These are phyloP conservation scores for Perccottus glenii DNA, from an alignment of 2,113 vertebrate species.

Conservation along the genomic window DNA sequence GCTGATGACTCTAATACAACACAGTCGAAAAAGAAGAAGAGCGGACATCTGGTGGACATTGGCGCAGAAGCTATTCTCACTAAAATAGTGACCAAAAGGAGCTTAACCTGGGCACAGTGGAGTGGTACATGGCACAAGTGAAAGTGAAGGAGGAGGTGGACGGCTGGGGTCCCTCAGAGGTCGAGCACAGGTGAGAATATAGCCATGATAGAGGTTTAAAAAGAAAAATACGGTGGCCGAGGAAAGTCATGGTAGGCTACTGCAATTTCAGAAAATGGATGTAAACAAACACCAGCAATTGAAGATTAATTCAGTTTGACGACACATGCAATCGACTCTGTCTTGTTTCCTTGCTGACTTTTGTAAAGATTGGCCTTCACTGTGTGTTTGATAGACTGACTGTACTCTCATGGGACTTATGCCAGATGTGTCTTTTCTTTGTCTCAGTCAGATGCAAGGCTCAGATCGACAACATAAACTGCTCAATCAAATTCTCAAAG, in stretches of 20 bases:
- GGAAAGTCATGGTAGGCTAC: neutral
- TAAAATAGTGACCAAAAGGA: neutral
- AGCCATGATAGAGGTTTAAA: neutral
- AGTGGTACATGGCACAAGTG: neutral
- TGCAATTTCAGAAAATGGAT: neutral
- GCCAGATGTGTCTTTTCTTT: constrained; percentile 7
- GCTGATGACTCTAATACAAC: neutral
- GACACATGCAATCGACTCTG: neutral
- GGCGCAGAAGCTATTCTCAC: neutral
- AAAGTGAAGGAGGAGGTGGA: constrained; percentile 3
- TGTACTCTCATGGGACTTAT: constrained; percentile 3
- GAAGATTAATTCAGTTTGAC: neutral
- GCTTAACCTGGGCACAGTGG: neutral
- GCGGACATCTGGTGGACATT: neutral
- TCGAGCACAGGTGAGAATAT: neutral
- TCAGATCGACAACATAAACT: neutral
- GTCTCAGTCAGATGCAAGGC: neutral
- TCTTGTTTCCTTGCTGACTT: no score
- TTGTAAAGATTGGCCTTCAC: no score
- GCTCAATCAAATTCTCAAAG: neutral
- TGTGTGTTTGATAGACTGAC: neutral
- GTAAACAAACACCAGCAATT: neutral
- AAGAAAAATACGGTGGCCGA: neutral
- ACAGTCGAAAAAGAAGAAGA: neutral
- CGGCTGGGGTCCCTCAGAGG: neutral